Percentiles rank a stretch among this genome's conserved stretches.
Evolutionary conservation across 2,888 invertebrate species (phyloP).

Genomic region (Nomada hirtipes): DNA sequence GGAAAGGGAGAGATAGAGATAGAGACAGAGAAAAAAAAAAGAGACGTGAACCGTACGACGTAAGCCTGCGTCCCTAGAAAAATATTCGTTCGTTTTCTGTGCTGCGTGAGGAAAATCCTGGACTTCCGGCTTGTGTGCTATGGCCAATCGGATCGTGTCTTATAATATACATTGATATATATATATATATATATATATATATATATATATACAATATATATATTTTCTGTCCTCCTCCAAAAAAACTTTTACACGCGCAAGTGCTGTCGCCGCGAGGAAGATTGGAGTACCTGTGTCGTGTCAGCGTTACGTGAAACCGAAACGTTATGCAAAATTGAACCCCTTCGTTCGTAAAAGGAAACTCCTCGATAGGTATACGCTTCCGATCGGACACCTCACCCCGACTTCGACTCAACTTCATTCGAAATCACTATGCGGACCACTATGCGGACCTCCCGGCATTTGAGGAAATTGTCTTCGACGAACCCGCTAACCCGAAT

Average conservation of each 20-base stretch:
- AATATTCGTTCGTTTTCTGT: slow-evolving; percentile 3
- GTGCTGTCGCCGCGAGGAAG: slow-evolving; percentile 34
- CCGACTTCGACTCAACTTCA: not conserved
- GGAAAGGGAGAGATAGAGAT: not conserved
- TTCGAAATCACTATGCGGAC: slow-evolving; percentile 25
- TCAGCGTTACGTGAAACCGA: slow-evolving; percentile 1
- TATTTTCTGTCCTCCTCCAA: slow-evolving; percentile 19
- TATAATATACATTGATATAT: slow-evolving; percentile 1
- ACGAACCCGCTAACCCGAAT: slow-evolving; percentile 46
- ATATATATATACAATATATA: slow-evolving; percentile 6
- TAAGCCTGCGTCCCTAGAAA: slow-evolving; percentile 42
- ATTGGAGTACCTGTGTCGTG: slow-evolving; percentile 42
- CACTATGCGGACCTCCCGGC: slow-evolving; percentile 31
- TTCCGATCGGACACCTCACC: slow-evolving; percentile 20
- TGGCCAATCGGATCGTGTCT: slow-evolving; percentile 46
- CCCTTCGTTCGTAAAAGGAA: not conserved
- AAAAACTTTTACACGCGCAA: slow-evolving; percentile 8
- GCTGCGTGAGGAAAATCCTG: slow-evolving; percentile 33
- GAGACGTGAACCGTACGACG: slow-evolving; percentile 33
- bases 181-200: slow-evolving; percentile 4
- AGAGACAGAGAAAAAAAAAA: slow-evolving; percentile 11
- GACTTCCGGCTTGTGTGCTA: slow-evolving; percentile 45
- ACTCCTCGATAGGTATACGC: not conserved
- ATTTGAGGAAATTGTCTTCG: slow-evolving; percentile 33
- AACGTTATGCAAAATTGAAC: slow-evolving; percentile 12